A percentile compares a stretch with the other conserved stretches of the same genome.
These are phyloP conservation scores for Pseudanteris insignis DNA, from an alignment of 2,888 invertebrate species.

Conservation along the genomic window DNA sequence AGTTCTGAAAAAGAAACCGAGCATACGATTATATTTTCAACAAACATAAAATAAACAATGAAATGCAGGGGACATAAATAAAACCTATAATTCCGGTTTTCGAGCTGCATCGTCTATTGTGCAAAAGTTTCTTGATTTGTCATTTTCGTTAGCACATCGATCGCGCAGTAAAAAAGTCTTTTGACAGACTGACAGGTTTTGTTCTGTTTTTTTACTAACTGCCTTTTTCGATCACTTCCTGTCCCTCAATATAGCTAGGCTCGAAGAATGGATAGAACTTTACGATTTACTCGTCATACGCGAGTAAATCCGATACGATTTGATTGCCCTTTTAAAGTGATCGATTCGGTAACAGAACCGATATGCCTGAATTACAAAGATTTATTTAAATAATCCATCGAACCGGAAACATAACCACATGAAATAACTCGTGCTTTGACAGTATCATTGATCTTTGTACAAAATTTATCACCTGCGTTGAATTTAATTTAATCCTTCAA, in stretches of 20 bases:
- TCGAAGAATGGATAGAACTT: slow-evolving; percentile 11
- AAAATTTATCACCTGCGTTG: too few species aligned
- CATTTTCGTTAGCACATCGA: too few species aligned
- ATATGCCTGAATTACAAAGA: slow-evolving; percentile 1
- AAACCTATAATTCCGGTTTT: too few species aligned
- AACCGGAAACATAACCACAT: slow-evolving; percentile 13
- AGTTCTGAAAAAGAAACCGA: background rate
- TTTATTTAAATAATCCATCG: slow-evolving; percentile 9
- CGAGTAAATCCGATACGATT: slow-evolving; percentile 14
- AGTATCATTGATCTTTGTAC: too few species aligned
- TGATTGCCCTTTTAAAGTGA: slow-evolving; percentile 24
- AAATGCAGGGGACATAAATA: too few species aligned
- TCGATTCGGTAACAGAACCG: slow-evolving; percentile 9
- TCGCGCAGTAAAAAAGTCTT: too few species aligned
- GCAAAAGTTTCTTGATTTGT: too few species aligned
- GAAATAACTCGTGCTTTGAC: too few species aligned
- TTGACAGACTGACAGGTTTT: background rate
- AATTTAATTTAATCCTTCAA: too few species aligned
- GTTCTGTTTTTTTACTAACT: background rate
- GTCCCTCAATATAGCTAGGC: slow-evolving; percentile 4
- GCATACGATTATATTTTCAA: too few species aligned
- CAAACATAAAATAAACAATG: too few species aligned
- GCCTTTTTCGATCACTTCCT: slow-evolving; percentile 3
- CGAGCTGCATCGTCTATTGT: too few species aligned
- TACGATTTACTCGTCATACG: background rate